phyloP scores from a whole-genome alignment of 2,888 invertebrate species.

The Drosophila buzzatii region DNA sequence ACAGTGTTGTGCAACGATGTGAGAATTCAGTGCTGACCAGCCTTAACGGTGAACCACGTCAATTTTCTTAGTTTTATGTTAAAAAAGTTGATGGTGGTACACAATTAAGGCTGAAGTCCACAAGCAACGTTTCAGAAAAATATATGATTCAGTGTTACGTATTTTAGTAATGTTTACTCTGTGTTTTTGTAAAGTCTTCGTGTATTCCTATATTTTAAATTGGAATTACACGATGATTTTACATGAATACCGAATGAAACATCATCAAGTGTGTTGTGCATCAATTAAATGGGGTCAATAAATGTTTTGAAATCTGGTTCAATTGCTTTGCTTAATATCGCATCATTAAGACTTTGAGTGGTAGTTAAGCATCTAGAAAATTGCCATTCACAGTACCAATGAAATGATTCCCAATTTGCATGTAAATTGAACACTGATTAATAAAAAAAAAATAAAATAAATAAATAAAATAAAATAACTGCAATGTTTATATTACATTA shows the following conservation, averaged over 20 bases:
- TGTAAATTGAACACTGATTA: neutral
- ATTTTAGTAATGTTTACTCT: neutral
- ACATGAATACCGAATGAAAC: neutral
- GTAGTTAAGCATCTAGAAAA: conserved; percentile 5
- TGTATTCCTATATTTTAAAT: neutral
- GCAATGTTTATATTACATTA: conserved; percentile 8
- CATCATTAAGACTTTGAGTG: conserved; percentile 24
- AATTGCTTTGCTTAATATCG: neutral
- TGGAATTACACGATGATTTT: conserved; percentile 9
- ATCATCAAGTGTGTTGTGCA: neutral
- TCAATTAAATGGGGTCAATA: neutral
- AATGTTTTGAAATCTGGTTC: neutral
- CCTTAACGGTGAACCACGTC: conserved; percentile 10
- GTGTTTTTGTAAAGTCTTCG: conserved; percentile 8
- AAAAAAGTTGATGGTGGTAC: conserved; percentile 20
- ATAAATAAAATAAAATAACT: neutral
- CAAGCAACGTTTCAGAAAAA: neutral
- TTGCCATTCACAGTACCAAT: conserved; percentile 30
- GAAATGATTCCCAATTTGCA: conserved; percentile 10
- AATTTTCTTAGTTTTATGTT: neutral
- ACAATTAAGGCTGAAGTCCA: neutral
- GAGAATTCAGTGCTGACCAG: neutral
- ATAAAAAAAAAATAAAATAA: neutral
- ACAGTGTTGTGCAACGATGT: neutral
- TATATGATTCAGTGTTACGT: neutral